These are phyloP conservation scores for Habroteleia sp. DNA, from an alignment of 2,888 invertebrate species.

Conservation along the genomic window DNA sequence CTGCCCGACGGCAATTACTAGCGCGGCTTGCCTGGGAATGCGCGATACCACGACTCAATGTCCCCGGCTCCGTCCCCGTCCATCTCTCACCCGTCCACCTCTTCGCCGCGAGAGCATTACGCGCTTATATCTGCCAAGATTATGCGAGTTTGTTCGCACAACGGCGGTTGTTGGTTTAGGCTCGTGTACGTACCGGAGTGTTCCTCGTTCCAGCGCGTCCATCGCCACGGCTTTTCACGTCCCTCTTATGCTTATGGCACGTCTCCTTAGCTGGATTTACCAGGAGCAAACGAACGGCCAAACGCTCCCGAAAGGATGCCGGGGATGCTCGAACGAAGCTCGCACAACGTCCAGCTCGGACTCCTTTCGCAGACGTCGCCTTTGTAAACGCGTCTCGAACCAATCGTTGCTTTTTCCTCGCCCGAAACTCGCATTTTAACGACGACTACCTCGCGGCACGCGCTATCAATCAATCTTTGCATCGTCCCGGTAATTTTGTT, in stretches of 20 bases:
- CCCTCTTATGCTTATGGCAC: conserved; percentile 18
- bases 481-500: conserved; percentile 44
- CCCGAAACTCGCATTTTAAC: not conserved
- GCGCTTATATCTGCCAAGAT: conserved; percentile 54
- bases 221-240: conserved; percentile 17
- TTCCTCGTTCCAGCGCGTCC: conserved; percentile 26
- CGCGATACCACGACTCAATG: conserved; percentile 72
- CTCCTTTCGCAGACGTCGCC: no score
- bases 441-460: conserved; percentile 4
- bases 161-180: conserved; percentile 15
- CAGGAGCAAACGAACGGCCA: conserved; percentile 14
- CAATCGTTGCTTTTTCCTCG: no score
- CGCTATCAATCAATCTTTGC: conserved; percentile 37
- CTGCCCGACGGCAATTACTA: conserved; percentile 76
- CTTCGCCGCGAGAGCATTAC: conserved; percentile 35
- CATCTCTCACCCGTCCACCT: conserved; percentile 49
- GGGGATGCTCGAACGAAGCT: conserved; percentile 22
- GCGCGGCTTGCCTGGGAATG: conserved; percentile 78
- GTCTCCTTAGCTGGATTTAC: conserved; percentile 24
- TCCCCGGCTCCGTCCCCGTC: conserved; percentile 1
- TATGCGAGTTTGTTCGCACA: conserved; percentile 39
- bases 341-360: no score
- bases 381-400: no score
- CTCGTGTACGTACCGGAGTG: not conserved
- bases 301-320: conserved; percentile 30